Base-by-base conservation (phyloP, 2,113 vertebrate species). In the Zosterops lateralis region DNA sequence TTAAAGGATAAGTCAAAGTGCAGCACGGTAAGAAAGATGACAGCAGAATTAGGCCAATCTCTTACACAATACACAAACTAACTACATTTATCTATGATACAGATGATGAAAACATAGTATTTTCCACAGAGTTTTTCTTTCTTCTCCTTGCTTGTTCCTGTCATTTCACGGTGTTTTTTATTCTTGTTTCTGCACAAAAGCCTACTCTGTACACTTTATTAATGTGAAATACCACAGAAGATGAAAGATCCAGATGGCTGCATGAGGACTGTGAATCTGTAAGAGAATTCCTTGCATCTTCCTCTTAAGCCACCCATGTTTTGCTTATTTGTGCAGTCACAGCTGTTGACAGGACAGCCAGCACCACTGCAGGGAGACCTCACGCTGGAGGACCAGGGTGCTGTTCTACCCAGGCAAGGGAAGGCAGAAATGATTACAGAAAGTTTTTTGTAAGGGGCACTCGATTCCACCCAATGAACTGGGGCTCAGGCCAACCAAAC, bases 301-400 rank as follows among this genome's bases (percentile, higher is more conserved):
- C 67, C 77, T 58, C 38, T 83, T 73, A 42, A 87, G 45, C 31
- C 42, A 53, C 20, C 2, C 1, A 0, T 62, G 29, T 56, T 70
- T 58, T 50, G 4, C 17, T 50, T 48, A 13, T 45, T 44, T 78
- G 57, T 40, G 54, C 34, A 75, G 50, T 76, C 45, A 40, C 40
- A 87, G 50, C 17, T 87, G 38, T 42, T 42, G 28, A 26, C 36
- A 45, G 62, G 53, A 82, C 10, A 65, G 16, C 11, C 73, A 40
- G 10, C 2, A 2, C 0, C 4, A 25, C 32, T 1, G 1, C 44
- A n/a, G 36, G 28, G 44, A 66, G 17, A n/a, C 32, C 4, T 32
- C 32, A 13, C 0, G 0, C 28, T 0, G 0, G 28, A 45, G 51
- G 25, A 86, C 7, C 42, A 29, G 32, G 21, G 6, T 51, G 56